A percentile compares a stretch with the other conserved stretches of the same genome.
These are phyloP conservation scores for Sylvicola fuscatus DNA, from an alignment of 2,888 invertebrate genomes.

Conservation along the genomic window DNA sequence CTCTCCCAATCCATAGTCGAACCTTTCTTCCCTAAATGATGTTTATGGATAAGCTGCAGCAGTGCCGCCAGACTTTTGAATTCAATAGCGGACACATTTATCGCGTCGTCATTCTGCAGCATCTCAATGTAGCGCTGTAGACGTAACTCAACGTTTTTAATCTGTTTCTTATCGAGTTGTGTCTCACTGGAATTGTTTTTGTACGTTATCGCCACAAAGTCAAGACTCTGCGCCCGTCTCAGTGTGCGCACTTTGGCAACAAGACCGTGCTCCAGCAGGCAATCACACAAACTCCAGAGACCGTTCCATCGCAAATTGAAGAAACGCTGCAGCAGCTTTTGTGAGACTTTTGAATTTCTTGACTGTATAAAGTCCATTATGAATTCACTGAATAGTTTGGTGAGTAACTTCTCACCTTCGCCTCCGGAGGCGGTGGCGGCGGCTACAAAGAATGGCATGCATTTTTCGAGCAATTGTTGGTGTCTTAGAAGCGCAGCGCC, in stretches of 20 bases:
- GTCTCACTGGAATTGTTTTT: slow-evolving; percentile 21
- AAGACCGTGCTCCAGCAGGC: slow-evolving; percentile 38
- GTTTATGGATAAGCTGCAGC: no score
- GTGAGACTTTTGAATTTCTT: slow-evolving; percentile 28
- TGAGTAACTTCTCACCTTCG: slow-evolving; percentile 7
- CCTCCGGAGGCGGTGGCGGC: no score
- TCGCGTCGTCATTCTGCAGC: no score
- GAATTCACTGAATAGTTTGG: slow-evolving; percentile 11
- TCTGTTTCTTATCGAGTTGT: no score
- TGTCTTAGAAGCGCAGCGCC: slow-evolving; percentile 3
- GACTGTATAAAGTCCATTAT: slow-evolving; percentile 15
- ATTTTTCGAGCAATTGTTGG: no score
- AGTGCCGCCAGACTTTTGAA: no score
- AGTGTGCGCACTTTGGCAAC: slow-evolving; percentile 33
- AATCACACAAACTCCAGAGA: slow-evolving; percentile 34
- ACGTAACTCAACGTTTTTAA: no score
- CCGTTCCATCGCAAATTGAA: slow-evolving; percentile 44
- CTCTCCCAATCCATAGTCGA: no score
- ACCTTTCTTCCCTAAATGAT: no score
- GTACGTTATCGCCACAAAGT: slow-evolving; percentile 42
- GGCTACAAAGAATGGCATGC: no score
- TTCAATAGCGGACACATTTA: background rate
- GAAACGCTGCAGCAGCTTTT: slow-evolving; percentile 40
- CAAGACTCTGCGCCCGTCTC: slow-evolving; percentile 43
- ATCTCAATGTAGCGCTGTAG: no score